These are phyloP conservation scores for Fregata magnificens DNA, from an alignment of 2,113 vertebrate genomes.

Conservation along the genomic window DNA sequence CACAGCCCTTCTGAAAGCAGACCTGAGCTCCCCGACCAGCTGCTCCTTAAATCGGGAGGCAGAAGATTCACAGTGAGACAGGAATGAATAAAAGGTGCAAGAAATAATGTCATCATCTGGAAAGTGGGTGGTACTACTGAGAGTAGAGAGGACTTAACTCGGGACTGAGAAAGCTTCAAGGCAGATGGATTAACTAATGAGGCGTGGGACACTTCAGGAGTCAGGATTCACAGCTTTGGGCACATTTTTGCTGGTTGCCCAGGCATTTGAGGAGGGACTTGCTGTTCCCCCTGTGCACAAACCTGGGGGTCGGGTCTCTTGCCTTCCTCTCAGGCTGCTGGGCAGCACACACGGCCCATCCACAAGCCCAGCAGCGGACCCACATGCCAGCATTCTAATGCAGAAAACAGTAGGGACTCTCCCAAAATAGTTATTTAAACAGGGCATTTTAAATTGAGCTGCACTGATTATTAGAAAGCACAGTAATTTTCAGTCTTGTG, in stretches of 20 bases:
- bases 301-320: rapidly evolving
- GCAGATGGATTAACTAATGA: not conserved
- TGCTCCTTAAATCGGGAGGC: not conserved
- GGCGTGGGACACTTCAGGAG: not conserved
- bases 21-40: not conserved
- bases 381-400: not conserved
- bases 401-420: not conserved
- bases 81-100: not conserved
- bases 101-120: not conserved
- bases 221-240: not conserved
- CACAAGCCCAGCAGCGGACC: not conserved
- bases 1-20: not conserved
- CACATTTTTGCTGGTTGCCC: not conserved
- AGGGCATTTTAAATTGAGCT: not conserved
- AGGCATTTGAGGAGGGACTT: not conserved
- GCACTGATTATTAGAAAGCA: not conserved
- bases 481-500: not conserved
- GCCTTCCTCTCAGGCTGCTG: not conserved
- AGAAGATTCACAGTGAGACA: not conserved
- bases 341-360: not conserved
- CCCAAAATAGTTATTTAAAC: not conserved
- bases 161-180: not conserved
- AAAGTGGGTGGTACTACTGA: not conserved
- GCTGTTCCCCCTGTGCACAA: not conserved
- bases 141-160: not conserved